phyloP scores from a whole-genome alignment of 2,888 invertebrate genomes.

The Cheilosia vulpina region DNA sequence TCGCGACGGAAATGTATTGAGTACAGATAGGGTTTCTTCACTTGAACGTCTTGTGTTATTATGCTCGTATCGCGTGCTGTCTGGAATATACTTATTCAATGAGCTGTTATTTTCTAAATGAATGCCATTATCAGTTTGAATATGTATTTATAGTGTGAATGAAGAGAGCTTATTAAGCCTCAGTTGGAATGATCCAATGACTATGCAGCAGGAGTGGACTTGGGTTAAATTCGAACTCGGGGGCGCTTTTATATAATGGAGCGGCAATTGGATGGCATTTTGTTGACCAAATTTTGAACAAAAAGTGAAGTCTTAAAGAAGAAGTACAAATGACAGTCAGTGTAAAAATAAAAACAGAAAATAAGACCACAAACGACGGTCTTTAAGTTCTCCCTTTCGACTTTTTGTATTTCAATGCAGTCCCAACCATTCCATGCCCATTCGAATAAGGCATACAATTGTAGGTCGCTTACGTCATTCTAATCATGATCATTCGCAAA shows the following conservation, averaged over 20 bases:
- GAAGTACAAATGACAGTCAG: no score
- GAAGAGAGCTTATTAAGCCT: conserved; percentile 11
- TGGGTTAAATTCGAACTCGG: not conserved
- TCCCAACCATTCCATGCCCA: no score
- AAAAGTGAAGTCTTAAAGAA: no score
- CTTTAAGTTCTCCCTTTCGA: no score
- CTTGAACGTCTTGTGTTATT: no score
- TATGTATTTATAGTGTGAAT: conserved; percentile 63
- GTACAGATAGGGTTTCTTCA: not conserved
- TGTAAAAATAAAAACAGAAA: no score
- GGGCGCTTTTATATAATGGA: not conserved
- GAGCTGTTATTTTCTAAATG: conserved; percentile 50
- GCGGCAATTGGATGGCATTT: not conserved
- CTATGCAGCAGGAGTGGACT: conserved; percentile 8
- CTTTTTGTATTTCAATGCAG: no score
- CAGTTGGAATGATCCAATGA: conserved; percentile 22
- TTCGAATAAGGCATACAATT: no score
- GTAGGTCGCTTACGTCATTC: no score
- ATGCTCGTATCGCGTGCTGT: conserved; percentile 2
- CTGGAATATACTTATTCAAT: conserved; percentile 46
- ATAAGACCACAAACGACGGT: no score
- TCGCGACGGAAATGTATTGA: not conserved
- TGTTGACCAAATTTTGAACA: no score
- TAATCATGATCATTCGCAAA: no score
- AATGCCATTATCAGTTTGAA: conserved; percentile 43